A percentile compares a stretch with the other conserved stretches of the same genome.
Conservation (phyloP, 2,888 invertebrate genomes). For the Pyrrhia umbra region DNA sequence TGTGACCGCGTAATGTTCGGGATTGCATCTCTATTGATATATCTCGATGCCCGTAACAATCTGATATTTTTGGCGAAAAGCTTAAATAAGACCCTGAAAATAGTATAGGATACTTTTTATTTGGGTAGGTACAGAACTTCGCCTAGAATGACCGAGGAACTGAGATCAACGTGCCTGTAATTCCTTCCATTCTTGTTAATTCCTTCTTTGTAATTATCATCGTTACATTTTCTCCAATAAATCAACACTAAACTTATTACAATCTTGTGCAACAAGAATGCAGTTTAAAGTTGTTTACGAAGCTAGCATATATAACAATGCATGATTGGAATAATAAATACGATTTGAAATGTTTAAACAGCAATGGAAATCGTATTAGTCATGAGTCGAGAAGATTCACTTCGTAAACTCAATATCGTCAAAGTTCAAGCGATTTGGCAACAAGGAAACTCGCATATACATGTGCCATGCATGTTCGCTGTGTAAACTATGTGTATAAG, state of each 20-base stretch:
- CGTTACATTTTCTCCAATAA: neutral
- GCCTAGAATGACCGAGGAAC: too few species aligned
- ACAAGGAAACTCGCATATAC: constrained; percentile 31
- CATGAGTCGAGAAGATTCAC: constrained; percentile 45
- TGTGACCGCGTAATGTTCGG: too few species aligned
- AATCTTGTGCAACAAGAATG: constrained; percentile 24
- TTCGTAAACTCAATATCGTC: constrained; percentile 17
- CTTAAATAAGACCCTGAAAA: too few species aligned
- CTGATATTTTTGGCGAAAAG: too few species aligned
- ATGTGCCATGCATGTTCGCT: neutral
- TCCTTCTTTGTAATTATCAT: too few species aligned
- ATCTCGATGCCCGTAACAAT: too few species aligned
- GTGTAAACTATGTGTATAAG: constrained; percentile 26
- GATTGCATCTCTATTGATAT: too few species aligned
- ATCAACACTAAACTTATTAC: neutral
- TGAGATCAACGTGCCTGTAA: too few species aligned
- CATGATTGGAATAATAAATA: constrained; percentile 43
- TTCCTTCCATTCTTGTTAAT: too few species aligned
- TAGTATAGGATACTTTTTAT: too few species aligned
- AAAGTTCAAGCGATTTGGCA: constrained; percentile 39
- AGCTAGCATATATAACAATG: constrained; percentile 23
- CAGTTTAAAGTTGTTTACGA: constrained; percentile 25
- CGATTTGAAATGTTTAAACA: constrained; percentile 26
- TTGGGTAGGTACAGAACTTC: too few species aligned
- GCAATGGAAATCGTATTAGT: constrained; percentile 48